Base-by-base conservation (phyloP, 2,888 invertebrate species). In the Rhamnusium bicolor region DNA sequence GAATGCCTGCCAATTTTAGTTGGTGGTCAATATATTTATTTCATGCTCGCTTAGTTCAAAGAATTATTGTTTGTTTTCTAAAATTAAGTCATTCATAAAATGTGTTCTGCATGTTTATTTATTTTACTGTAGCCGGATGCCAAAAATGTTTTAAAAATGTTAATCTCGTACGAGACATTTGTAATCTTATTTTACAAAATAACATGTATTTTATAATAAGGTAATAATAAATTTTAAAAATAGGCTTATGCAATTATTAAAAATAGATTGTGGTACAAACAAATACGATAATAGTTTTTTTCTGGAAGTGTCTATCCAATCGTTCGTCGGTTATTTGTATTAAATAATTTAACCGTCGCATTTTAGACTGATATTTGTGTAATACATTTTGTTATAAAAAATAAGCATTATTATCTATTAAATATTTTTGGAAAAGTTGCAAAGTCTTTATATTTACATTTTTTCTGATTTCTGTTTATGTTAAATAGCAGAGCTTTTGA, bases 41-140 rank as follows among this genome's bases (percentile, higher is more conserved):
- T 58, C 12, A 14, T 14, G 16, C 32, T 10, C 32, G 18, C 32
- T 32, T 12, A 16, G 18, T 32, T 16, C 32, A 32, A 40, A 58
- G 58, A 58, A 58, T 58, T 32, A 58, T 58, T 16, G 58, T 58
- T 58, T 58, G 58, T 58, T 58, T 58, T 58, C 58, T 32, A 19
- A 32, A 58, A 32, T 16, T 32, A n/a, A 24, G 27, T 19, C 58
- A 58, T 58, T 58, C 32, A 58, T 58, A 58, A 58, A 58, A 29
- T 6, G 32, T 18, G 32, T 18, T 19, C 16, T 14, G 58, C n/a
- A 8, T n/a, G 19, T 24, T 54, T 58, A 32, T 58, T 58, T 56
- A 29, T 16, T 27, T 56, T 56, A 14, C 10, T n/a, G 24, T 27
- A 56, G 32, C 16, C 2, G 32, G 32, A 24, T 29, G 58, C 29